Base-by-base conservation (phyloP, 2,113 vertebrate genomes). In the Balaeniceps rex region DNA sequence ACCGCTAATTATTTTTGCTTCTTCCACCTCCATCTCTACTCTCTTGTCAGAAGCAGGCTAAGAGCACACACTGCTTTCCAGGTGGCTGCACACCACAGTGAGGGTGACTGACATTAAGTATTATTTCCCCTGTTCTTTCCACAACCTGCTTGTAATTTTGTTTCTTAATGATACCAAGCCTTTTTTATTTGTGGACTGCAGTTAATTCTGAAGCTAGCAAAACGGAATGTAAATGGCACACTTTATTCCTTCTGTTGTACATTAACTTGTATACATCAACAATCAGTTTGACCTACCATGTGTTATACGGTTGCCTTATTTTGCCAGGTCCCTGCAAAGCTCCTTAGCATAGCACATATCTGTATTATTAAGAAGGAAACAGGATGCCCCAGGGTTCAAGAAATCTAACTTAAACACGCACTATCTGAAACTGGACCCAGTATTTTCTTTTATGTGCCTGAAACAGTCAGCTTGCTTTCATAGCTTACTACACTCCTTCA, bases 1-100 rank as follows among this genome's bases (percentile, higher is more conserved):
- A 70, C 38, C 42, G 42, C 38, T 90, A 94, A 94, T 94, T 93
- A 89, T 79, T 94, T 97, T 84, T 84, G 58, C 44, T 93, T 90
- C 44, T 77, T 74, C 83, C 42, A 83, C 83, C 63, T 93, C 85
- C 79, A 88, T n/a, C 42, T 88, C 79, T 18, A 31, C 61, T 54
- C 12, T 65, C 54, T 63, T 71, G 81, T 88, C 93, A 94, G 87
- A 77, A 92, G 80, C 63, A 57, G 34, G 44, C 57, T 85, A 40
- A 69, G 33, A 94, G 31, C 34, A 72, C 44, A 55, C 23, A 4
- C 12, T 33, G 34, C 26, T 83, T 96, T 95, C 85, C 85, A 88
- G 68, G 77, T 91, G 76, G 91, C 54, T 92, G 75, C 44, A 34
- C 58, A 61, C 40, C 69, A 78, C 54, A 36, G 21, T 24, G 33